A percentile compares a stretch with the other conserved stretches of the same genome.
Evolutionary conservation across 2,888 invertebrate genomes (phyloP).

Genomic region (Acanthoscelides obtectus): DNA sequence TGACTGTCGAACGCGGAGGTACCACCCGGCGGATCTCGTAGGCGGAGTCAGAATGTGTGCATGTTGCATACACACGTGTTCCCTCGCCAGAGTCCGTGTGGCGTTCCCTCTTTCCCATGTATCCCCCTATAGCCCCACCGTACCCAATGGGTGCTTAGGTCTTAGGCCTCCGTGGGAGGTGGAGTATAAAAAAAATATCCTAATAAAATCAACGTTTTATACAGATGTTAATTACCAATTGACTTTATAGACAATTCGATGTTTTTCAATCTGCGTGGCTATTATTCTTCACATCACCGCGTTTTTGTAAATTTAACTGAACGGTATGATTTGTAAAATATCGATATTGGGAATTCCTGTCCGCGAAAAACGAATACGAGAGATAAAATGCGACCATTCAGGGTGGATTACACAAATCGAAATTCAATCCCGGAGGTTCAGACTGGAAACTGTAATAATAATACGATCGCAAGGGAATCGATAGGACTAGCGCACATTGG

Average conservation of each 20-base stretch:
- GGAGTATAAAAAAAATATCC: no score
- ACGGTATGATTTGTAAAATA: neutral
- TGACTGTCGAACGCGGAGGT: no score
- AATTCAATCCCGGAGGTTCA: slow-evolving; percentile 7
- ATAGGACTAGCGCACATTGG: neutral
- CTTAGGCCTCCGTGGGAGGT: no score
- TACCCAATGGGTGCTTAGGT: no score
- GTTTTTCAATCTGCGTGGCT: neutral
- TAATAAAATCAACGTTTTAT: no score
- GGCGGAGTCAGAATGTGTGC: no score
- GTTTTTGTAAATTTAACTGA: neutral
- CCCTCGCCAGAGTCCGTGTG: no score
- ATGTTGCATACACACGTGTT: no score
- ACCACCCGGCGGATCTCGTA: no score
- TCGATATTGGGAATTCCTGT: neutral
- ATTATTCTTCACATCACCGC: neutral
- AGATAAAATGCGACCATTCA: neutral
- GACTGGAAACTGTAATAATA: slow-evolving; percentile 20
- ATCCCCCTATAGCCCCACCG: no score
- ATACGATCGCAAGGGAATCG: slow-evolving; percentile 10
- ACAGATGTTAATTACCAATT: neutral
- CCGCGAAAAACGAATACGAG: neutral
- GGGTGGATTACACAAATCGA: slow-evolving; percentile 7
- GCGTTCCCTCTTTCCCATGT: no score
- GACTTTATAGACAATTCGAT: neutral